Conservation (phyloP, 1,140 invertebrate genomes). For the Drosophila dunni region DNA sequence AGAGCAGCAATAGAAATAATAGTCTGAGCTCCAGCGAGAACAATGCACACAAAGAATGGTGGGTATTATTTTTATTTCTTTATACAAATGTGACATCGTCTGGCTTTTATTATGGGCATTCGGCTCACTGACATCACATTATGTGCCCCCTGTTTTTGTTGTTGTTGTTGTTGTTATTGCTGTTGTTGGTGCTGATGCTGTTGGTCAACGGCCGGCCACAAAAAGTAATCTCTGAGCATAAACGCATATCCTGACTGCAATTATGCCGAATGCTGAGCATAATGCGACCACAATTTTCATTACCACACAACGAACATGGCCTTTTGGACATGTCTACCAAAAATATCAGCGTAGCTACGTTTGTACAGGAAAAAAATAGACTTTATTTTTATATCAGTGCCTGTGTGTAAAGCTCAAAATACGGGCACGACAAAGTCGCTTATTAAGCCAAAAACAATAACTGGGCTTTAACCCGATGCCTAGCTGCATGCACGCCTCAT, state of each 20-base stretch:
- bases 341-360: constrained; percentile 23
- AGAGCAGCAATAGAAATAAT: constrained; percentile 41
- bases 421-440: constrained; percentile 56
- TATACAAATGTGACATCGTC: constrained; percentile 75
- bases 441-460: constrained; percentile 74
- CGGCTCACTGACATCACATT: constrained; percentile 45
- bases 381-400: constrained; percentile 65
- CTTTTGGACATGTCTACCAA: constrained; percentile 48
- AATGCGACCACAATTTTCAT: constrained; percentile 79
- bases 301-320: constrained; percentile 59
- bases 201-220: constrained; percentile 74
- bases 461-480: constrained; percentile 73
- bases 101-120: constrained; percentile 73
- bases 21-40: constrained; percentile 10
- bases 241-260: constrained; percentile 80
- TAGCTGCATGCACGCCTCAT: constrained; percentile 75
- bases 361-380: constrained; percentile 47
- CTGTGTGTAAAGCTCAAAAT: constrained; percentile 56
- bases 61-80: constrained; percentile 78
- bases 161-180: constrained; percentile 18
- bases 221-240: constrained; percentile 82
- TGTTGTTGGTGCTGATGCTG: constrained; percentile 30
- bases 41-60: constrained; percentile 36
- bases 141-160: constrained; percentile 22
- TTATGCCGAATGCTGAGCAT: constrained; percentile 79